phyloP scores from a whole-genome alignment of 2,888 invertebrate species.

The Lepidochitona cinerea region DNA sequence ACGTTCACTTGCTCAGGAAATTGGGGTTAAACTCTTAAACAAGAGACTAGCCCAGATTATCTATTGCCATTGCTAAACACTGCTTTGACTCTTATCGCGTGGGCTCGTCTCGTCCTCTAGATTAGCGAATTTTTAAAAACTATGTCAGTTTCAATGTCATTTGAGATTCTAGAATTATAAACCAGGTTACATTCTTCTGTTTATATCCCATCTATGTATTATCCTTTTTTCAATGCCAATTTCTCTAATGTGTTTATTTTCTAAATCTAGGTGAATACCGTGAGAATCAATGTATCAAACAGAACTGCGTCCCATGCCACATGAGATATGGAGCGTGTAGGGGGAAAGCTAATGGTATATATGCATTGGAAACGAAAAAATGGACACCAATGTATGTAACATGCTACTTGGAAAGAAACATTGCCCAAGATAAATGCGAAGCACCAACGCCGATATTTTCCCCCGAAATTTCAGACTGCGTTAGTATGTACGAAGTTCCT shows the following conservation, averaged over 20 bases:
- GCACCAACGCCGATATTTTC: constrained; percentile 41
- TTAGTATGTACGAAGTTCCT: constrained; percentile 38
- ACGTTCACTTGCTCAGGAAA: too few species aligned
- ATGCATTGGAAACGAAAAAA: constrained; percentile 40
- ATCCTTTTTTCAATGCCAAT: background rate
- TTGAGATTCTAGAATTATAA: background rate
- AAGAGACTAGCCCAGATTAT: too few species aligned
- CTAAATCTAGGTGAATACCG: constrained; percentile 54
- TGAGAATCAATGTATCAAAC: constrained; percentile 46
- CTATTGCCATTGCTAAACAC: too few species aligned
- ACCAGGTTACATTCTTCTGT: background rate
- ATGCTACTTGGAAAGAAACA: constrained; percentile 41
- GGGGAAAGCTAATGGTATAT: constrained; percentile 44
- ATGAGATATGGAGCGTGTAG: constrained; percentile 42
- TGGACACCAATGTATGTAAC: constrained; percentile 41
- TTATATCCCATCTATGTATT: background rate
- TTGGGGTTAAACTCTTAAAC: too few species aligned
- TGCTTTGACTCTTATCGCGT: too few species aligned
- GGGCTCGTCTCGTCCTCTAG: too few species aligned
- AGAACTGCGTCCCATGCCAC: constrained; percentile 39
- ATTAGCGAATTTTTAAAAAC: too few species aligned
- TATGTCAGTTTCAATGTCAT: background rate
- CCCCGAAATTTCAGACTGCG: constrained; percentile 34
- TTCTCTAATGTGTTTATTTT: constrained; percentile 2
- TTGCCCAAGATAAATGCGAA: constrained; percentile 40